These are phyloP conservation scores for Brachirus orientalis DNA, from an alignment of 2,113 vertebrate genomes.

Conservation along the genomic window DNA sequence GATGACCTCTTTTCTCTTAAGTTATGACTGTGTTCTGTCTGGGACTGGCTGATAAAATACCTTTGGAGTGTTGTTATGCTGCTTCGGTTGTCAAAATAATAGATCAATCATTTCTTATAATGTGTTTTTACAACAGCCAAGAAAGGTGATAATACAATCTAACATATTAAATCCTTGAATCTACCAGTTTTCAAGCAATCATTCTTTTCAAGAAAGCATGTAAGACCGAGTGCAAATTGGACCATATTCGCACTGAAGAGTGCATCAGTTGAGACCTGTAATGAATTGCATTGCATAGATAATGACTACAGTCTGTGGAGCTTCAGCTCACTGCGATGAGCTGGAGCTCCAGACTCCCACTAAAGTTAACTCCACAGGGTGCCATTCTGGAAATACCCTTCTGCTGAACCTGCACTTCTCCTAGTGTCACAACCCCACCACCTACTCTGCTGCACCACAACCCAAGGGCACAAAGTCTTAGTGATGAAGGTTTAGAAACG, in stretches of 20 bases:
- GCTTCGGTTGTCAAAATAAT: neutral
- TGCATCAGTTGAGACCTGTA: slow-evolving; percentile 3
- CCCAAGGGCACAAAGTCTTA: slow-evolving; percentile 22
- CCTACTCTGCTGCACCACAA: neutral
- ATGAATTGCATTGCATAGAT: slow-evolving; percentile 17
- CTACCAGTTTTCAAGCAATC: neutral
- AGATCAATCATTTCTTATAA: neutral
- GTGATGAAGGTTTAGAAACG: slow-evolving; percentile 22
- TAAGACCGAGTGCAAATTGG: neutral
- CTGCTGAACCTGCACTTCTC: slow-evolving; percentile 61
- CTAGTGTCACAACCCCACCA: slow-evolving; percentile 21
- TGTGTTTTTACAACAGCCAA: slow-evolving; percentile 1
- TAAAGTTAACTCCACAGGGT: slow-evolving; percentile 47
- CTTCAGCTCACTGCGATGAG: slow-evolving; percentile 22
- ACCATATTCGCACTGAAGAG: too few species aligned
- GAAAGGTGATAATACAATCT: too few species aligned
- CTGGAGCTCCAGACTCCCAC: slow-evolving; percentile 25
- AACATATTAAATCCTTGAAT: slow-evolving; percentile 13
- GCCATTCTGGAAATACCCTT: slow-evolving; percentile 46
- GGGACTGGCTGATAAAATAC: too few species aligned
- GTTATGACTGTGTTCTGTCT: too few species aligned
- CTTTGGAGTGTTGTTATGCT: neutral
- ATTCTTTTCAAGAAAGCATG: too few species aligned
- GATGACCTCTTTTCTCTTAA: too few species aligned
- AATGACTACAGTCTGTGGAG: slow-evolving; percentile 6